phyloP scores from a whole-genome alignment of 2,888 invertebrate genomes.

The Hypolimnas misippus region DNA sequence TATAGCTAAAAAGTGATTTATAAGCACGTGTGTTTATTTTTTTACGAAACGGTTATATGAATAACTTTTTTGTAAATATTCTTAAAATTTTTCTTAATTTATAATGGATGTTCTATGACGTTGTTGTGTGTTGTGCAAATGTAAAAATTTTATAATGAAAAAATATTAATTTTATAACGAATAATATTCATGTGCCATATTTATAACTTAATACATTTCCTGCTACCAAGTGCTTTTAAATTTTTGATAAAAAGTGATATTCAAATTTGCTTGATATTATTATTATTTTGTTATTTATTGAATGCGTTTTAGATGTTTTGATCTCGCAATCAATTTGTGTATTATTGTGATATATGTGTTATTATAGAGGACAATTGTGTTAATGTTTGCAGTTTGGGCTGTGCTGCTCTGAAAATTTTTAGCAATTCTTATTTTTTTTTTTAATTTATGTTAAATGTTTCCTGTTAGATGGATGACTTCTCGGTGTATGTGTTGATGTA shows the following conservation, averaged over 20 bases:
- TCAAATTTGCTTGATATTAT: slow-evolving; percentile 82
- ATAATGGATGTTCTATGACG: slow-evolving; percentile 62
- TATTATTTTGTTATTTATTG: slow-evolving; percentile 50
- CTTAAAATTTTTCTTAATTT: slow-evolving; percentile 55
- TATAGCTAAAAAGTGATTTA: slow-evolving; percentile 55
- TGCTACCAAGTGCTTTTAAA: slow-evolving; percentile 81
- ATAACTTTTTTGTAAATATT: slow-evolving; percentile 72
- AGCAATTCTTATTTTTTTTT: slow-evolving; percentile 3
- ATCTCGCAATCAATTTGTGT: slow-evolving; percentile 59
- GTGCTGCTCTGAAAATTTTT: slow-evolving; percentile 18
- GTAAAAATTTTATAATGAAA: slow-evolving; percentile 48
- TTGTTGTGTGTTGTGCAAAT: slow-evolving; percentile 71
- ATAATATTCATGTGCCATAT: slow-evolving; percentile 75
- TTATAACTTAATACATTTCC: slow-evolving; percentile 61
- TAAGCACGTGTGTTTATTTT: slow-evolving; percentile 56
- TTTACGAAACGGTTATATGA: slow-evolving; percentile 59
- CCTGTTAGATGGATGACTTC: slow-evolving; percentile 19
- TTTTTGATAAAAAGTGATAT: slow-evolving; percentile 66
- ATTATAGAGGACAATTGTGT: slow-evolving; percentile 25
- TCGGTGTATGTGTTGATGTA: slow-evolving; percentile 11
- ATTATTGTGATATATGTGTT: slow-evolving; percentile 30
- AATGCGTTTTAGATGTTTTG: slow-evolving; percentile 49
- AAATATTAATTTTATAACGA: slow-evolving; percentile 24
- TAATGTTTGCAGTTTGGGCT: slow-evolving; percentile 31
- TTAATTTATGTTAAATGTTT: slow-evolving; percentile 5